phyloP scores from a whole-genome alignment of 2,888 invertebrate species.

The Branchellion lobata region DNA sequence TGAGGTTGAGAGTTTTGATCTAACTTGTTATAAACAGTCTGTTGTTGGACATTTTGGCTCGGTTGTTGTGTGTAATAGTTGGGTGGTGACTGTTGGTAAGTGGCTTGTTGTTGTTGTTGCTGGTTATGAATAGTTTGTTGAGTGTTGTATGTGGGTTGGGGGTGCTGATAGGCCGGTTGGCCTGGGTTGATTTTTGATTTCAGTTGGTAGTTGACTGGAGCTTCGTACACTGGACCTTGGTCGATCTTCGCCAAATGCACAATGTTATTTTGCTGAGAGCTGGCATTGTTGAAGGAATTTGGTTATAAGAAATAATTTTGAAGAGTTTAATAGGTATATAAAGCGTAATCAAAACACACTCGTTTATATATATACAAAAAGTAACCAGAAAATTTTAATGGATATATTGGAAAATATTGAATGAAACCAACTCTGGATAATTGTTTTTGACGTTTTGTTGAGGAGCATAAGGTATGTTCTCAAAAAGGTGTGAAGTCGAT shows the following conservation, averaged over 20 bases:
- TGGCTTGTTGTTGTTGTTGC: not conserved
- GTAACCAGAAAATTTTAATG: too few relatives aligned
- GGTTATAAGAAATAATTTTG: too few relatives aligned
- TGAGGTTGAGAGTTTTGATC: not conserved
- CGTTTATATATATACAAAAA: too few relatives aligned
- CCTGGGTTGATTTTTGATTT: not conserved
- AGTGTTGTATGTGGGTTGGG: not conserved
- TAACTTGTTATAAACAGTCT: not conserved
- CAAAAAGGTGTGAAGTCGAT: not conserved
- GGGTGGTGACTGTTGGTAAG: not conserved
- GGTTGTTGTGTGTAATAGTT: not conserved
- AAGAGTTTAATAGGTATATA: too few relatives aligned
- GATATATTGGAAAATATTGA: not conserved
- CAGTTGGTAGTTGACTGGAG: not conserved
- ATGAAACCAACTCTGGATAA: not conserved
- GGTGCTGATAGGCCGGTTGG: not conserved
- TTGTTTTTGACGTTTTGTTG: not conserved
- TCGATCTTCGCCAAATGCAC: not conserved
- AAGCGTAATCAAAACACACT: too few relatives aligned
- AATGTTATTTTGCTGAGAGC: not conserved
- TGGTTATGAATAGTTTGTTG: not conserved
- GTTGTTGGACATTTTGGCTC: not conserved
- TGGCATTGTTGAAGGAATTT: too few relatives aligned
- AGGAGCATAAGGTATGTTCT: not conserved
- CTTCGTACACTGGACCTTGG: constrained; percentile 1